phyloP scores from a whole-genome alignment of 2,888 invertebrate species.

The Drosophila borealis region DNA sequence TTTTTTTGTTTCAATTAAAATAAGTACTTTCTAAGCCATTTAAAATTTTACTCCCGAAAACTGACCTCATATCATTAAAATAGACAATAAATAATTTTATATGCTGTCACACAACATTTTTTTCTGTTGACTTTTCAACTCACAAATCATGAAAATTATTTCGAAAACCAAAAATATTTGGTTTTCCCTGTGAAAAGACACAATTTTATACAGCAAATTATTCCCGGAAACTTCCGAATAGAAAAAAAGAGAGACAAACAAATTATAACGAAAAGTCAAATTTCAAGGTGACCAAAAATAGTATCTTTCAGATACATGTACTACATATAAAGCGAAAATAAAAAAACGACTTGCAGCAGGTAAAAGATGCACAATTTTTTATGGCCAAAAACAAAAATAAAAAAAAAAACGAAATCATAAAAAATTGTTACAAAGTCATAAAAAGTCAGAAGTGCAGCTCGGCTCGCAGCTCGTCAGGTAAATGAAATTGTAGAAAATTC shows the following conservation, averaged over 20 bases:
- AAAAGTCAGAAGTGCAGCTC: slow-evolving; percentile 58
- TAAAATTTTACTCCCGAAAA: neutral
- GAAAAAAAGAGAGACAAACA: slow-evolving; percentile 43
- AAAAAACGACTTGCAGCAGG: slow-evolving; percentile 56
- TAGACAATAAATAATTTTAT: slow-evolving; percentile 18
- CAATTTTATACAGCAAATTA: slow-evolving; percentile 30
- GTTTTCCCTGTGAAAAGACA: slow-evolving; percentile 20
- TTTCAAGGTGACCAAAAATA: slow-evolving; percentile 50
- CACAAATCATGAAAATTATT: slow-evolving; percentile 14
- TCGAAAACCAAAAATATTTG: neutral
- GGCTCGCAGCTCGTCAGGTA: slow-evolving; percentile 53
- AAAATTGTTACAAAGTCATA: slow-evolving; percentile 81
- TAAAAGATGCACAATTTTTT: slow-evolving; percentile 71
- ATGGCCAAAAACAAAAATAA: slow-evolving; percentile 33
- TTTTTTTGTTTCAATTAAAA: neutral
- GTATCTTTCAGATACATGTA: slow-evolving; percentile 39
- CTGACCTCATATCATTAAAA: neutral
- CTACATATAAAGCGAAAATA: slow-evolving; percentile 15
- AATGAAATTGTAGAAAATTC: slow-evolving; percentile 46
- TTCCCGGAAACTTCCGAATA: slow-evolving; percentile 47
- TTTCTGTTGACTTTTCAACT: slow-evolving; percentile 43
- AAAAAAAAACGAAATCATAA: slow-evolving; percentile 66
- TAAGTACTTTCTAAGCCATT: neutral
- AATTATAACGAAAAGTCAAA: slow-evolving; percentile 78
- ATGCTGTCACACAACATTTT: slow-evolving; percentile 7